Conservation (phyloP, 2,113 vertebrate genomes). For the Aleadryas rufinucha region DNA sequence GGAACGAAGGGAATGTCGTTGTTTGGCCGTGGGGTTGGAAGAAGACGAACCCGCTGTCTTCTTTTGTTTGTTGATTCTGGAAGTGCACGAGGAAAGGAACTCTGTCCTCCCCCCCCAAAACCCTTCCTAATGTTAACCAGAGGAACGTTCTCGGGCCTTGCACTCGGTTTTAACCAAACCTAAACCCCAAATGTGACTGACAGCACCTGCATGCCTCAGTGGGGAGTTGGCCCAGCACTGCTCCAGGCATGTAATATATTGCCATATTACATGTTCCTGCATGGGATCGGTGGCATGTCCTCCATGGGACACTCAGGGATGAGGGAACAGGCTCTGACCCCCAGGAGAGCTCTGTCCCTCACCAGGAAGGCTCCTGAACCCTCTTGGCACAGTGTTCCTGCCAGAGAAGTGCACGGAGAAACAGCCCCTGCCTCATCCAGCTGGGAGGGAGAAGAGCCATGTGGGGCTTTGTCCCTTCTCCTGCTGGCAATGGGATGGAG, state of each 20-base stretch:
- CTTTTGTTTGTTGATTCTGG: neutral
- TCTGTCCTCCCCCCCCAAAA: neutral
- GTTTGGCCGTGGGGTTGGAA: neutral
- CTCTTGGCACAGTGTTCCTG: neutral
- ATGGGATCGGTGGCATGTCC: slow-evolving; percentile 49
- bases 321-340: neutral
- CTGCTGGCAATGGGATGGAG: neutral
- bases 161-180: neutral
- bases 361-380: neutral
- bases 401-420: neutral
- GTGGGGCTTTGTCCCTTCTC: neutral
- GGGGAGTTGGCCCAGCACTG: neutral
- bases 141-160: neutral
- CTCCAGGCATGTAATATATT: slow-evolving; percentile 51
- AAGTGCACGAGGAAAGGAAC: neutral
- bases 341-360: neutral
- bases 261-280: slow-evolving; percentile 53
- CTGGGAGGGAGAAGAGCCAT: neutral
- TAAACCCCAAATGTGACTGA: neutral
- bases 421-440: neutral
- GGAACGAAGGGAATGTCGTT: neutral
- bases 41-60: neutral
- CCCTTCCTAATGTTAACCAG: neutral
- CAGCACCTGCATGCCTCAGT: slow-evolving; percentile 35
- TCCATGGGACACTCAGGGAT: neutral